Evolutionary conservation across 2,888 invertebrate genomes (phyloP).

Genomic region (Eilema caniola): DNA sequence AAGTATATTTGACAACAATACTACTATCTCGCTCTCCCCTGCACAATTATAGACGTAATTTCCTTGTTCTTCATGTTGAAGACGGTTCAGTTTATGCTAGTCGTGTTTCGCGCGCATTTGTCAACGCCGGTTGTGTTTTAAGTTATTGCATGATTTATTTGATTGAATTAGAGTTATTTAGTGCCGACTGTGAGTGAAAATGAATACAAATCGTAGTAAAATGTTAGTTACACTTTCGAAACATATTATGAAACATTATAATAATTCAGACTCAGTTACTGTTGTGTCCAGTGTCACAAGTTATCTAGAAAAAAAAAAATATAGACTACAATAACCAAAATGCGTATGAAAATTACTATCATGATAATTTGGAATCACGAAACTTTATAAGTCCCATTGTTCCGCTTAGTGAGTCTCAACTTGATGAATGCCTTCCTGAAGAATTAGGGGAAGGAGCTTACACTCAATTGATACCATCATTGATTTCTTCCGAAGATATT

Average conservation of each 20-base stretch:
- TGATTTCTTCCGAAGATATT: too few relatives aligned
- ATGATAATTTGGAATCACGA: slow-evolving; percentile 20
- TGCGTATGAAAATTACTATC: slow-evolving; percentile 15
- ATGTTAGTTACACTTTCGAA: too few relatives aligned
- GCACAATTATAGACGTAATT: too few relatives aligned
- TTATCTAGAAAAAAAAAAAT: slow-evolving; percentile 16
- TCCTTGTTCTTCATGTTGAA: too few relatives aligned
- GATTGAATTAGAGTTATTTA: too few relatives aligned
- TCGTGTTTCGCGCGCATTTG: slow-evolving; percentile 14
- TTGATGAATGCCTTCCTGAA: slow-evolving; percentile 17
- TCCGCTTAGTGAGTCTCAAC: slow-evolving; percentile 18
- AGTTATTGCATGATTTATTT: too few relatives aligned
- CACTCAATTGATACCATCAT: too few relatives aligned
- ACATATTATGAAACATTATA: slow-evolving; percentile 16
- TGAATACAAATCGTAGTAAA: too few relatives aligned
- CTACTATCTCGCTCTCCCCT: too few relatives aligned
- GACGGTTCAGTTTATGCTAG: slow-evolving; percentile 12
- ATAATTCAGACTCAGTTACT: slow-evolving; percentile 22
- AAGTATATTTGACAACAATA: too few relatives aligned
- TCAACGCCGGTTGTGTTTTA: slow-evolving; percentile 10
- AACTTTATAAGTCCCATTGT: slow-evolving; percentile 21
- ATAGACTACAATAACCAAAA: slow-evolving; percentile 16
- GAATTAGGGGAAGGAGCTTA: slow-evolving; percentile 20
- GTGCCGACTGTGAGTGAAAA: too few relatives aligned
- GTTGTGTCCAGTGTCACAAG: slow-evolving; percentile 19